Base-by-base conservation (phyloP, 1,140 invertebrate species). In the Arctopsyche grandis region DNA sequence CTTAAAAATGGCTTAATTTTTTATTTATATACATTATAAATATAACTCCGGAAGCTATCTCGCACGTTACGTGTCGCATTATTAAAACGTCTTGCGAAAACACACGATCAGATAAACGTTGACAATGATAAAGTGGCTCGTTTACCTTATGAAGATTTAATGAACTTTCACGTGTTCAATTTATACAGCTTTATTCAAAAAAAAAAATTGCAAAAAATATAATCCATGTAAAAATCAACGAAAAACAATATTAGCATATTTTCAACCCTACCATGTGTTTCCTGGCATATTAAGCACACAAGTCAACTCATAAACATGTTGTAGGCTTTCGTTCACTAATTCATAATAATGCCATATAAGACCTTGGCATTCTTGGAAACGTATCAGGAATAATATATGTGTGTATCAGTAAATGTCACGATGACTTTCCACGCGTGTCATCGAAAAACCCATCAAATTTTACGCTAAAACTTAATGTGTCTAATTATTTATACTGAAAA, bases 41-140 rank as follows among this genome's bases (percentile, higher is more conserved):
- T 52, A 52, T 52, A 52, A 14, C 48, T 52, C 3, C 3, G 10
- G 21, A 26, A 21, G 19, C 14, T 66, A 66, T 66, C 63, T 26
- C 63, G 24, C 22, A 9, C 63, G 24, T 29, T 26, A 66, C 63
- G 21, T 66, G 63, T 66, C 63, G 22, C 21, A 66, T 66, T 66
- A 66, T 66, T 66, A 66, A 66, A 66, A 66, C 63, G 19, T 66
- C 63, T 66, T 66, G 14, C 0, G 9, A 66, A 19, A 60, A 29
- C 48, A 66, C 21, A 66, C 63, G 63, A 66, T 66, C 63, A 66
- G 63, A 66, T 66, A 26, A 66, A 22, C 24, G 22, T 66, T 24
- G 63, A 66, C 63, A 66, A 66, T 66, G 63, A 66, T 26, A 26
- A 66, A 66, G 63, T 66, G 24, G 22, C 21, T 66, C 10, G 63